Base-by-base conservation (phyloP, 2,797 vertebrate species). In the Tapirus indicus region DNA sequence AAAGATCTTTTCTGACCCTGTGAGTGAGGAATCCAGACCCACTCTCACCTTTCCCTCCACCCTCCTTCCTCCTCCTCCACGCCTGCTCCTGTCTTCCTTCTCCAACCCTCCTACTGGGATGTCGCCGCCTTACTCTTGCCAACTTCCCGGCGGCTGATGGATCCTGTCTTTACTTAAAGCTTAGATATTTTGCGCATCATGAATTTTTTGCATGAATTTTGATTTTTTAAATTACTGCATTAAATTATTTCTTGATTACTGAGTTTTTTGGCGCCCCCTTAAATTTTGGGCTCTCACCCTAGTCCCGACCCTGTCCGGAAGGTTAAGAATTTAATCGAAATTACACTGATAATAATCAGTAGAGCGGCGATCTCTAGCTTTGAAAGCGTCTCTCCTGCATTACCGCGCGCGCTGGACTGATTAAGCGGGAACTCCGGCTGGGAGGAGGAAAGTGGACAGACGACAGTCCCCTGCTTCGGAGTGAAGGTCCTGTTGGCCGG, bases 151-250 rank as follows among this genome's bases (percentile, higher is more conserved):
- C 62, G 58, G 38, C 56, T 18, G 17, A 47, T 0, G 6, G 18
- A 27, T 17, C 27, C 49, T 71, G 41, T 21, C n/a, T 72, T 25
- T 58, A n/a, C 47, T 82, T 74, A 88, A 85, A 87, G 20, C 20
- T 49, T 21, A 84, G 20, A 11, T 32, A 44, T 84, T 91, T 91
- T 62, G 68, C 20, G 52, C 13, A 14, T 35, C 44, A 14, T 78
- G 54, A 62, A 47, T 66, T 82, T 87, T 89, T 41, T 60, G 38
- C 17, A 35, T 52, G 29, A 72, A 68, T 75, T 97, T 95, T 80
- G 8, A 32, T 68, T 66, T 80, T 91, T 12, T 25, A 84, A 91
- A 86, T 72, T 69, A 23, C 20, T 47, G 27, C 12, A 35, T 87
- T 87, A 41, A 89, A 87, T 58, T 44, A 18, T 91, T 95, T 84